phyloP scores from a whole-genome alignment of 2,888 invertebrate species.

The Sarcophaga variegata region DNA sequence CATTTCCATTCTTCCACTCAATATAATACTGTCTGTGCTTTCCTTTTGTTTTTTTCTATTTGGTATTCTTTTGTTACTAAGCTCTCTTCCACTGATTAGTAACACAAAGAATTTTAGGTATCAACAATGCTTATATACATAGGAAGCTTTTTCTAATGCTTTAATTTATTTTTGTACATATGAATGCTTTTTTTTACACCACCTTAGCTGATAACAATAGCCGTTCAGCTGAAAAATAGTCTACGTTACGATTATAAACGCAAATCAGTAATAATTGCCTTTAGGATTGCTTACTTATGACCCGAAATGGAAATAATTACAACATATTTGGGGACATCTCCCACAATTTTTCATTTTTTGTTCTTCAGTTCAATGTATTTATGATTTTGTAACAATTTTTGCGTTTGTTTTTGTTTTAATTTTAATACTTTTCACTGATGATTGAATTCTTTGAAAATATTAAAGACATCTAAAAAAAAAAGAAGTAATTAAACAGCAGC shows the following conservation, averaged over 20 bases:
- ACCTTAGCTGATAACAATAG: too few relatives aligned
- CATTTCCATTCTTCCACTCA: constrained; percentile 77
- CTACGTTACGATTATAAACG: background rate
- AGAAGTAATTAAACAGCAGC: background rate
- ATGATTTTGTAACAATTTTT: constrained; percentile 55
- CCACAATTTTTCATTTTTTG: constrained; percentile 75
- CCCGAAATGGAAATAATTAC: constrained; percentile 81
- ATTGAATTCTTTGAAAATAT: constrained; percentile 37
- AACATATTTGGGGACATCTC: constrained; percentile 82
- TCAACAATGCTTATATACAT: too few relatives aligned
- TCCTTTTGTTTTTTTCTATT: too few relatives aligned
- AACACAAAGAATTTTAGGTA: too few relatives aligned
- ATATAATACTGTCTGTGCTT: background rate
- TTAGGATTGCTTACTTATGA: constrained; percentile 72
- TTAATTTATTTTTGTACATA: too few relatives aligned
- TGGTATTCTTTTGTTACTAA: too few relatives aligned
- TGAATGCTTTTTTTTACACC: too few relatives aligned
- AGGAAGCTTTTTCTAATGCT: background rate
- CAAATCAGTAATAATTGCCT: constrained; percentile 60
- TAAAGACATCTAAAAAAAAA: background rate
- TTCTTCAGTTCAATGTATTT: constrained; percentile 67
- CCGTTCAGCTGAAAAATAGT: background rate
- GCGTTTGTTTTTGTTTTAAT: background rate
- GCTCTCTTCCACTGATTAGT: too few relatives aligned
- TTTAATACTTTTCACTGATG: constrained; percentile 44